These are phyloP conservation scores for Pachypsylla venusta DNA, from an alignment of 1,140 invertebrate species.

Conservation along the genomic window DNA sequence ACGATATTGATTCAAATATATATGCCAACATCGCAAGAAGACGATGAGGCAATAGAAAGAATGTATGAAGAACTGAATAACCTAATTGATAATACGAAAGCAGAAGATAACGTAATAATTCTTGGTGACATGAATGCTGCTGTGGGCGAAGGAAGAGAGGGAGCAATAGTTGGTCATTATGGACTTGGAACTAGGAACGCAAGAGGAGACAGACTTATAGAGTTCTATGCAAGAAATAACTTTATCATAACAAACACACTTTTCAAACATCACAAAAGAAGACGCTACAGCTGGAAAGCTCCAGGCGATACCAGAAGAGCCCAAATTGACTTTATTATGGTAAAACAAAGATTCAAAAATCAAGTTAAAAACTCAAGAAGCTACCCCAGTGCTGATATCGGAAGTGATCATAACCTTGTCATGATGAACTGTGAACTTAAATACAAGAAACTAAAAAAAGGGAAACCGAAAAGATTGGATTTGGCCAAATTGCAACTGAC, in stretches of 20 bases:
- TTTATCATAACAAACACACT: slow-evolving; percentile 25
- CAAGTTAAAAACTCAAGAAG: not conserved
- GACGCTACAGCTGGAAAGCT: slow-evolving; percentile 27
- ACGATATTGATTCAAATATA: too few species aligned
- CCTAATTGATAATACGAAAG: too few species aligned
- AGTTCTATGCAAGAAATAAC: slow-evolving; percentile 27
- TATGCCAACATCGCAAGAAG: too few species aligned
- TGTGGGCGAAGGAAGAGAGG: too few species aligned
- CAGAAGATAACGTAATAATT: too few species aligned
- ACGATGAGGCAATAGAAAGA: too few species aligned
- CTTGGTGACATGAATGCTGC: too few species aligned
- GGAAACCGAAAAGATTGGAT: not conserved
- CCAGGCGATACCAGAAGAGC: slow-evolving; percentile 25
- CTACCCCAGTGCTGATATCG: not conserved
- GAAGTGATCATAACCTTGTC: not conserved
- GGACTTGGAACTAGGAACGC: slow-evolving; percentile 26
- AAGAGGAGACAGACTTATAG: slow-evolving; percentile 24
- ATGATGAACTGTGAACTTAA: slow-evolving; percentile 10
- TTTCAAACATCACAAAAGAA: slow-evolving; percentile 24
- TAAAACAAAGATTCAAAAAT: slow-evolving; percentile 18
- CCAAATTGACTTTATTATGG: slow-evolving; percentile 27
- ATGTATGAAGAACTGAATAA: too few species aligned
- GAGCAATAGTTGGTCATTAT: too few species aligned
- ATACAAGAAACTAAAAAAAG: slow-evolving; percentile 7
- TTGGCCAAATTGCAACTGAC: not conserved